Base-by-base conservation (phyloP, 2,888 invertebrate genomes). In the Epirrita christyi region DNA sequence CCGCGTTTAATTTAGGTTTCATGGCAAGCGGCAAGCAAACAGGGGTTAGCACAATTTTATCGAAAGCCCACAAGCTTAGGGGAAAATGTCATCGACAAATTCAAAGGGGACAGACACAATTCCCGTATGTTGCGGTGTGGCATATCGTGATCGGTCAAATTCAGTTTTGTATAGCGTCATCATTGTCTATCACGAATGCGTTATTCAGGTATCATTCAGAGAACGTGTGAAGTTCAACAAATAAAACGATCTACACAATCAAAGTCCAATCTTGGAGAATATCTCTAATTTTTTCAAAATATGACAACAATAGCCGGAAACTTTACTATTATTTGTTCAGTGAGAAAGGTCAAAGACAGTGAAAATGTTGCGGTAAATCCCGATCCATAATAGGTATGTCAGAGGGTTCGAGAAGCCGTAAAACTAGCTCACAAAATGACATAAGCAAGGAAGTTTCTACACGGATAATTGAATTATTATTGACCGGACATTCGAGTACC, bases 381-480 rank as follows among this genome's bases (percentile, higher is more conserved):
- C 52, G 49, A 60, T 62, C 40, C 43, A 44, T 5, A 43, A 50
- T 50, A 54, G n/a, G n/a, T n/a, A 42, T 28, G 41, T 45, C 36
- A 50, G 61, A 36, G 59, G 47, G 50, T 54, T 37, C 42, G 62
- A 57, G 73, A 75, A 76, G 69, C 71, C 72, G 55, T 72, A 73
- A 21, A 21, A 65, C 63, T 61, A 70, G 55, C 55, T 54, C 64
- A 62, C 55, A 68, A 63, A 64, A 66, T 68, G 68, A 63, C 58
- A 60, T 61, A 64, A 55, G 50, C 44, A 57, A 63, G 65, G 70
- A 68, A 71, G 68, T 72, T 67, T 67, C 71, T 66, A 69, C 64
- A 64, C 60, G 68, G 67, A 38, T 78, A 79, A 77, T 78, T 73
- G 63, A 75, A 76, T 77, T 77, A 75, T 64, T 43, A 71, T 73